Evolutionary conservation across 1,140 invertebrate genomes (phyloP).

Genomic region (Adelges cooleyi): DNA sequence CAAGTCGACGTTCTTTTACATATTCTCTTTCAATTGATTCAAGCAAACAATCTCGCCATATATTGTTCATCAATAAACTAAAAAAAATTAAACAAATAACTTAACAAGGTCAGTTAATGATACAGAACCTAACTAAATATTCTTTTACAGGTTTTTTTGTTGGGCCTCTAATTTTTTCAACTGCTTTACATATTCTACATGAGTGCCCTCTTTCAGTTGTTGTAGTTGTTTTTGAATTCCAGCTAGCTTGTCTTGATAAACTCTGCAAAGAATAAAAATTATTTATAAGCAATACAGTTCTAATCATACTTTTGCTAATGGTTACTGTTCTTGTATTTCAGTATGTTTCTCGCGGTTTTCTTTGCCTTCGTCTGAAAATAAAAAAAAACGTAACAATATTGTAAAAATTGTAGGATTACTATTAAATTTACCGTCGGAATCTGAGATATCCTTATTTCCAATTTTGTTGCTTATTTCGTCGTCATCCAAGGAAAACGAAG

Average conservation of each 20-base stretch:
- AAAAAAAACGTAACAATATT: not conserved
- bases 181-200: constrained; percentile 74
- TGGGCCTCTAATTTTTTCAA: constrained; percentile 70
- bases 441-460: constrained; percentile 1
- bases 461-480: not conserved
- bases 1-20: constrained; percentile 71
- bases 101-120: not conserved
- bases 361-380: not conserved
- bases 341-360: constrained; percentile 18
- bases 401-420: not conserved
- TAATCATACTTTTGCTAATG: not conserved
- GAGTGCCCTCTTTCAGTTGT: constrained; percentile 71
- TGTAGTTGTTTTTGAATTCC: constrained; percentile 80
- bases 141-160: constrained; percentile 55
- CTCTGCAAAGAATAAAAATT: constrained; percentile 36
- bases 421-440: constrained; percentile 4
- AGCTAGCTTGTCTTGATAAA: constrained; percentile 87
- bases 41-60: constrained; percentile 70
- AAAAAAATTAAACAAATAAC: constrained; percentile 29
- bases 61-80: constrained; percentile 63
- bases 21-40: constrained; percentile 82
- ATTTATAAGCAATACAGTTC: not conserved
- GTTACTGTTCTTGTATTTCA: constrained; percentile 18
- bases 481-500: constrained; percentile 2
- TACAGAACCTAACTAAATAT: not conserved